Evolutionary conservation across 2,888 invertebrate genomes (phyloP).

Genomic region (Latheticus oryzae): DNA sequence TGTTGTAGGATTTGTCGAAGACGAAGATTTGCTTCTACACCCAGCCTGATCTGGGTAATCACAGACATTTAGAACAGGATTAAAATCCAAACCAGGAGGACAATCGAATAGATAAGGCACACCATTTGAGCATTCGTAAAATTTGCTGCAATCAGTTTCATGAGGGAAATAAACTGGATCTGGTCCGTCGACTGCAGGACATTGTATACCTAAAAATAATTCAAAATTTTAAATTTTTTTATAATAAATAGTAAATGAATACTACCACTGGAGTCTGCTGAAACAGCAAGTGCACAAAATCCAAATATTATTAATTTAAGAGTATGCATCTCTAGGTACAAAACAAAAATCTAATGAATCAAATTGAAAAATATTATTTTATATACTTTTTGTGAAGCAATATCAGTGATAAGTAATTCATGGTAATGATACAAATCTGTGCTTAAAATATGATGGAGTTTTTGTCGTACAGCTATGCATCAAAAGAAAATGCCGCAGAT

Average conservation of each 20-base stretch:
- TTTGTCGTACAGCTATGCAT: no score
- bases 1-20: neutral
- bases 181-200: conserved; percentile 15
- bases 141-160: conserved; percentile 18
- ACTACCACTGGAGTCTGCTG: neutral
- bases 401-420: no score
- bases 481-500: no score
- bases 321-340: no score
- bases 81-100: conserved; percentile 21
- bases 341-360: no score
- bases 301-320: no score
- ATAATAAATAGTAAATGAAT: no score
- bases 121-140: conserved; percentile 16
- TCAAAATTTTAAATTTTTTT: conserved; percentile 6
- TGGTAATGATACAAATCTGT: no score
- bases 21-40: conserved; percentile 4
- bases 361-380: no score
- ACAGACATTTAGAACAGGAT: conserved; percentile 5
- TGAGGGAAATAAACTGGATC: conserved; percentile 14
- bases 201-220: conserved; percentile 4
- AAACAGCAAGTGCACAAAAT: neutral
- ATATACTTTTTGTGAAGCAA: no score
- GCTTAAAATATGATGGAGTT: no score
- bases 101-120: conserved; percentile 11
- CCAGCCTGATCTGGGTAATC: conserved; percentile 25